These are phyloP conservation scores for Dascillus cervinus DNA, from an alignment of 2,888 invertebrate species.

Conservation along the genomic window DNA sequence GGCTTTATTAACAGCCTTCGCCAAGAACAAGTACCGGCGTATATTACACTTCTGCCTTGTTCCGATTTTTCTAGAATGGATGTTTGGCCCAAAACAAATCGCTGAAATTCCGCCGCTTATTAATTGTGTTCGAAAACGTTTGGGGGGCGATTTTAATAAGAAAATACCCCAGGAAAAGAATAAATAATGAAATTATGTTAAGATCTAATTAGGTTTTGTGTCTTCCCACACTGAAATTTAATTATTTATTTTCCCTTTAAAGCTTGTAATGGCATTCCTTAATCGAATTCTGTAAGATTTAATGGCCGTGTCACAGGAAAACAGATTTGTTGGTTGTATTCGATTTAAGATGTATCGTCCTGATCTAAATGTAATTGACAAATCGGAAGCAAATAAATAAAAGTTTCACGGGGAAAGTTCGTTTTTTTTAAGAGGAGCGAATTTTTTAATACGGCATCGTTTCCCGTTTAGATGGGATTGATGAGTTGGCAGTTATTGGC, in stretches of 20 bases:
- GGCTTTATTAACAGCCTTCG: constrained; percentile 15
- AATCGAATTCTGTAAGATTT: constrained; percentile 26
- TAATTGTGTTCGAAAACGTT: too few species aligned
- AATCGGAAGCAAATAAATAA: constrained; percentile 18
- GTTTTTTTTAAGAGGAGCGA: too few species aligned
- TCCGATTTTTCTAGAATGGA: too few species aligned
- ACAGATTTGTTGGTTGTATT: constrained; percentile 23
- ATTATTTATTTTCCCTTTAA: constrained; percentile 21
- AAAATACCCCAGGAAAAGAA: too few species aligned
- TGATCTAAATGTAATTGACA: constrained; percentile 26
- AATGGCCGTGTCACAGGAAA: constrained; percentile 20
- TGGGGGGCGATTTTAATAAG: too few species aligned
- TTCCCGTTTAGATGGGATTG: constrained; percentile 27
- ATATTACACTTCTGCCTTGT: not conserved
- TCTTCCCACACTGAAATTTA: too few species aligned
- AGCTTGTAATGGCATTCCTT: constrained; percentile 19
- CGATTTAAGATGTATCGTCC: constrained; percentile 25
- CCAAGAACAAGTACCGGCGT: not conserved
- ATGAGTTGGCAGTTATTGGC: constrained; percentile 41
- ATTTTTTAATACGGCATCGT: constrained; percentile 31
- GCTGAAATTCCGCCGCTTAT: too few species aligned
- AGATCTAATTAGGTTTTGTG: too few species aligned
- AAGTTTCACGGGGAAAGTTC: constrained; percentile 18
- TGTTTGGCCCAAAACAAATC: too few species aligned
- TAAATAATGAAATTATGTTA: too few species aligned